These are phyloP conservation scores for Lynx canadensis DNA, from an alignment of 2,113 vertebrate genomes.

Conservation along the genomic window DNA sequence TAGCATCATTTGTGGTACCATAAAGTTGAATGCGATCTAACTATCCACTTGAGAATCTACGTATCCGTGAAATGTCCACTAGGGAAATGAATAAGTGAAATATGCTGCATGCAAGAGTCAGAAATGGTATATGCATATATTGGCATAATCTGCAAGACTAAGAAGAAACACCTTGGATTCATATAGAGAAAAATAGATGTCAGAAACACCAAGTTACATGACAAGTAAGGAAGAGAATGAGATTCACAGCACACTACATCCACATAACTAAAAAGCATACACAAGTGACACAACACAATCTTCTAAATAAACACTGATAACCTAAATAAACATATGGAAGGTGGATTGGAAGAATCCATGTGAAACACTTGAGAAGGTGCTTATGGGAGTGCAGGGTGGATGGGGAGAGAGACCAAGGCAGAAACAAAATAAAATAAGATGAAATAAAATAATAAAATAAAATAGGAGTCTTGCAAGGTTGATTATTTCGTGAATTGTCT, in stretches of 20 bases:
- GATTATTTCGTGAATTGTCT: neutral
- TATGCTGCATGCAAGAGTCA: neutral
- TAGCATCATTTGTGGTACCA: neutral
- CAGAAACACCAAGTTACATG: neutral
- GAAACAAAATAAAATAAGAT: neutral
- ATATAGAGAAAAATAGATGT: neutral
- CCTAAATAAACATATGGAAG: neutral
- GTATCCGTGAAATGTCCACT: neutral
- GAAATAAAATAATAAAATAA: neutral
- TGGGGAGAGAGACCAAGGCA: neutral
- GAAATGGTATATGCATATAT: neutral
- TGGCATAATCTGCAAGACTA: neutral
- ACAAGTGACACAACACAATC: neutral
- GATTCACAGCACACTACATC: neutral
- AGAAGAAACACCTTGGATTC: neutral
- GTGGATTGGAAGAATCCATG: neutral
- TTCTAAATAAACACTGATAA: constrained; percentile 33
- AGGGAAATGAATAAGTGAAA: neutral
- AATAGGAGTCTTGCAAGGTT: neutral
- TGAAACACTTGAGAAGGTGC: neutral
- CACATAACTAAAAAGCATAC: neutral
- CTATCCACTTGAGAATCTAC: neutral
- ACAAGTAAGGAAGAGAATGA: neutral
- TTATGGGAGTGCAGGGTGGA: neutral
- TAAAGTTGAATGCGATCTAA: neutral